Conservation (phyloP, 53 echinoderm and acorn worm species). For the Holothuria leucospilota region DNA sequence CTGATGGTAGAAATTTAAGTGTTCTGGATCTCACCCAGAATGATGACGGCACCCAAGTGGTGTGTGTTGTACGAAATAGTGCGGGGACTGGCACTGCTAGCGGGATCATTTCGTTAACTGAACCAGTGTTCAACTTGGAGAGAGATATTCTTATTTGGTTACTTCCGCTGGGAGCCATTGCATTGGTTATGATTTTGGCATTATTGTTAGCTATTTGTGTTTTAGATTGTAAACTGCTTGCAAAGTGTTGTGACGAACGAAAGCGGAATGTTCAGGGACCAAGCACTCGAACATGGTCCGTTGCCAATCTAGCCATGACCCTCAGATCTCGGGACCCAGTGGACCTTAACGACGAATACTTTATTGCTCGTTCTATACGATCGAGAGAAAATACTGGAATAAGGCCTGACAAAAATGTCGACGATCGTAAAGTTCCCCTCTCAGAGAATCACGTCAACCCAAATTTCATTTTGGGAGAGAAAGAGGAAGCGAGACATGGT, state of each 20-base stretch:
- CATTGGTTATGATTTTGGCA: slow-evolving; percentile 1
- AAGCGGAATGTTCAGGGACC: slow-evolving; percentile 35
- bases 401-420: slow-evolving; percentile 4
- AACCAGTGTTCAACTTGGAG: slow-evolving; percentile 9
- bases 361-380: slow-evolving; percentile 38
- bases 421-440: slow-evolving; percentile 12
- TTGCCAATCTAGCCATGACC: slow-evolving; percentile 33
- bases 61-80: slow-evolving; percentile 19
- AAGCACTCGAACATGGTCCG: slow-evolving; percentile 20
- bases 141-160: slow-evolving; percentile 29
- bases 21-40: background rate
- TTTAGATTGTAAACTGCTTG: slow-evolving; percentile 15
- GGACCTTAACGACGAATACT: slow-evolving; percentile 25
- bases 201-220: slow-evolving; percentile 23
- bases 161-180: slow-evolving; percentile 18
- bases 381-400: slow-evolving; percentile 25
- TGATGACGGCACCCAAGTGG: slow-evolving; percentile 34
- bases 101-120: background rate
- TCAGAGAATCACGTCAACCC: slow-evolving; percentile 30
- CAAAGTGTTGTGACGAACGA: slow-evolving; percentile 32
- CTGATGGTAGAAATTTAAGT: background rate
- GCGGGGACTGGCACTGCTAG: background rate
- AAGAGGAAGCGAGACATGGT: background rate
- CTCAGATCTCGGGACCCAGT: background rate
- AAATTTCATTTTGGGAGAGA: slow-evolving; percentile 25